A percentile compares a stretch with the other conserved stretches of the same genome.
These are phyloP conservation scores for Mactra quadrangularis DNA, from an alignment of 1,140 invertebrate genomes.

Conservation along the genomic window DNA sequence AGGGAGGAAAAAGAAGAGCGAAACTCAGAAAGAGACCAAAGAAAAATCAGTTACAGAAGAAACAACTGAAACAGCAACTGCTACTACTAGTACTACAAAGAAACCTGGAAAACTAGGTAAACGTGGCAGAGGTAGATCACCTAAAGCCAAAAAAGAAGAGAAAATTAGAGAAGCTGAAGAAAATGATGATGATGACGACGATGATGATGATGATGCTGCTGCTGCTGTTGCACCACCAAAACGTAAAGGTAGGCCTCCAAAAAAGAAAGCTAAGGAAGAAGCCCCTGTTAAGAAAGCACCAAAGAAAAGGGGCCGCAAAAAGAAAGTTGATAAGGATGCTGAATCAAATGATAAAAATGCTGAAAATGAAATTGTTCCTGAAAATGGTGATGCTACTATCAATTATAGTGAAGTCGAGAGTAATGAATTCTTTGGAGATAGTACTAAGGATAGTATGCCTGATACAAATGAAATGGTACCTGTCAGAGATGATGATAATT, in stretches of 20 bases:
- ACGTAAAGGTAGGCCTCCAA: conserved; percentile 24
- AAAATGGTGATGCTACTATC: conserved; percentile 59
- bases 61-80: conserved; percentile 14
- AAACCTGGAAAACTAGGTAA: conserved; percentile 40
- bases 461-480: conserved; percentile 34
- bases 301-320: conserved; percentile 50
- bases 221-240: conserved; percentile 1
- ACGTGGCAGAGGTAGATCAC: conserved; percentile 40
- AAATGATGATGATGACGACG: conserved; percentile 33
- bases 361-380: conserved; percentile 40
- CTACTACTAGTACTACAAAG: too few relatives aligned
- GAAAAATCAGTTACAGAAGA: conserved; percentile 46
- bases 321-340: conserved; percentile 37
- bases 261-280: conserved; percentile 37
- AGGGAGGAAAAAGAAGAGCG: conserved; percentile 63
- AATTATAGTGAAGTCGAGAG: conserved; percentile 63
- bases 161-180: conserved; percentile 24
- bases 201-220: conserved; percentile 45
- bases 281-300: conserved; percentile 21
- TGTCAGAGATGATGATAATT: conserved; percentile 23
- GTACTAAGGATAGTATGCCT: conserved; percentile 56
- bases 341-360: conserved; percentile 51
- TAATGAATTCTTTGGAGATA: conserved; percentile 59
- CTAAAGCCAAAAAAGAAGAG: conserved; percentile 46
- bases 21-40: conserved; percentile 22